Percentiles rank a stretch among this genome's conserved stretches.
Evolutionary conservation across 2,888 invertebrate species (phyloP).

Genomic region (Hypercompe scribonia): DNA sequence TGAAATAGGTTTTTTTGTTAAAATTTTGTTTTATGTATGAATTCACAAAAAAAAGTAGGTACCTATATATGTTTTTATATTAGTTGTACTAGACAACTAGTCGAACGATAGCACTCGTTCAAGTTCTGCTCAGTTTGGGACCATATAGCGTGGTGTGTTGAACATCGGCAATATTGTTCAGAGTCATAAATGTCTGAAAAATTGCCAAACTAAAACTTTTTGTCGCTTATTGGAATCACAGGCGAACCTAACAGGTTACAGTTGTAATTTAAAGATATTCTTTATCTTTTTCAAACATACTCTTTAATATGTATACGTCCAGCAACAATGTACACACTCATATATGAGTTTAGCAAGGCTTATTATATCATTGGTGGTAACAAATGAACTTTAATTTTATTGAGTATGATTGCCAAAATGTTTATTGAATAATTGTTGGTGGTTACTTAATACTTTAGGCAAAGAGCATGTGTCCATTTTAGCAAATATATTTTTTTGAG

Average conservation of each 20-base stretch:
- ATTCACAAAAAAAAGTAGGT: no score
- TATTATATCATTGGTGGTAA: conserved; percentile 22
- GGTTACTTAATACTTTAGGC: conserved; percentile 11
- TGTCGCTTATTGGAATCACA: no score
- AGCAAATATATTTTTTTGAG: not conserved
- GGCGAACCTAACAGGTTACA: not conserved
- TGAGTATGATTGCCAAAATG: conserved; percentile 60
- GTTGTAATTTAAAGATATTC: conserved; percentile 12
- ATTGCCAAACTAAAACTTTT: not conserved
- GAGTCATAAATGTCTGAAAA: not conserved
- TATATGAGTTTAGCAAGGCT: conserved; percentile 17
- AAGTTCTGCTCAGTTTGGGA: no score
- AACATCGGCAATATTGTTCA: no score
- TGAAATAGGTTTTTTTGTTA: no score
- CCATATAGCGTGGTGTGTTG: no score
- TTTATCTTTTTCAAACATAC: conserved; percentile 20
- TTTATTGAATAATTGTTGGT: conserved; percentile 55
- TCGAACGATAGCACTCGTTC: no score
- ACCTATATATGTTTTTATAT: no score
- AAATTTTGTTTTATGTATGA: no score
- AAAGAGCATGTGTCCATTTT: conserved; percentile 2
- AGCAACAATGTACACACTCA: conserved; percentile 35
- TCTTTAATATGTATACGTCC: not conserved
- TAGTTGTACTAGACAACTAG: no score
- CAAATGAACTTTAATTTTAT: conserved; percentile 46